Evolutionary conservation across 2,113 vertebrate genomes (phyloP).

Genomic region (Thalassoma bifasciatum): DNA sequence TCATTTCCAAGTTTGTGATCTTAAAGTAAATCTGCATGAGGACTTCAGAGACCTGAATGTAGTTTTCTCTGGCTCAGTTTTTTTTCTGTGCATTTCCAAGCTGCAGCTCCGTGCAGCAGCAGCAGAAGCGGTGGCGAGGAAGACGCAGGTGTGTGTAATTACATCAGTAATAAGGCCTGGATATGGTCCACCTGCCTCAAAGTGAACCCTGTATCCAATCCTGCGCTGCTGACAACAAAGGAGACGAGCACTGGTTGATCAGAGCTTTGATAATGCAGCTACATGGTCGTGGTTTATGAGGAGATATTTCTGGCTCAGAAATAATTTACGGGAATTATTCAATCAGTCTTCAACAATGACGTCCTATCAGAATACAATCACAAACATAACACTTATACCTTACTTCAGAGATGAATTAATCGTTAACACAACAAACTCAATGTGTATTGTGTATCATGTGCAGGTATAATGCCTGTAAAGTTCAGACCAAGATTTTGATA

Average conservation of each 20-base stretch:
- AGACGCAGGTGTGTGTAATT: constrained; percentile 84
- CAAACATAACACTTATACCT: constrained; percentile 26
- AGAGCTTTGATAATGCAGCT: constrained; percentile 69
- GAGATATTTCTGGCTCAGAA: constrained; percentile 59
- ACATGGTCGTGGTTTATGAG: constrained; percentile 51
- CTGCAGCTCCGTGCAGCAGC: constrained; percentile 44
- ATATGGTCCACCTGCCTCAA: constrained; percentile 82
- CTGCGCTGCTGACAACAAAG: constrained; percentile 69
- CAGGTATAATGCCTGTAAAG: constrained; percentile 1
- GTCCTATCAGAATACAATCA: constrained; percentile 38
- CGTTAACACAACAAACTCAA: constrained; percentile 39
- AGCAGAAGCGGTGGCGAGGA: constrained; percentile 43
- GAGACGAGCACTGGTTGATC: constrained; percentile 64
- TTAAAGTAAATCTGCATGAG: background rate
- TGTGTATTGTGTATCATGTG: constrained; percentile 5
- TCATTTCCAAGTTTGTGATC: background rate
- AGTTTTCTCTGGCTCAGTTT: constrained; percentile 23
- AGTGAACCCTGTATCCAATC: constrained; percentile 69
- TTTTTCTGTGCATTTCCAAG: constrained; percentile 41
- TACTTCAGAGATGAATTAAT: constrained; percentile 29
- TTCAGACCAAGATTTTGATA: constrained; percentile 12
- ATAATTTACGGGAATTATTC: constrained; percentile 68
- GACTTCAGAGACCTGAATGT: background rate
- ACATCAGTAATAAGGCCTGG: constrained; percentile 82
- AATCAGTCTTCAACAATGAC: constrained; percentile 54